phyloP scores from a whole-genome alignment of 2,888 invertebrate species.

The Chrysodeixis includens region DNA sequence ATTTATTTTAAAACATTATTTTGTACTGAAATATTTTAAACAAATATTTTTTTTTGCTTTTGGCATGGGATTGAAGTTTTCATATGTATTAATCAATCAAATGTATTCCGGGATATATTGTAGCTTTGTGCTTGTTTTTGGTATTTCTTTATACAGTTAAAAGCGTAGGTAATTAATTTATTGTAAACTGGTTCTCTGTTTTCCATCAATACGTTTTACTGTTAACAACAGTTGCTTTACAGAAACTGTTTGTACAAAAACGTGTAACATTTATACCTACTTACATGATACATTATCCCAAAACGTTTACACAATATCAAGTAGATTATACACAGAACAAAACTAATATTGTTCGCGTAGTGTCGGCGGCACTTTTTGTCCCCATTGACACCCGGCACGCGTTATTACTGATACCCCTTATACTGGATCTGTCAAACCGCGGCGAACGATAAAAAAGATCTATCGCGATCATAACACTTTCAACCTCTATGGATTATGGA shows the following conservation, averaged over 20 bases:
- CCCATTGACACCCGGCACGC: conserved; percentile 31
- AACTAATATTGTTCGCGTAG: conserved; percentile 17
- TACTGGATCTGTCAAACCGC: conserved; percentile 68
- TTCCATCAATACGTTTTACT: too few relatives aligned
- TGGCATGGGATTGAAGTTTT: neutral
- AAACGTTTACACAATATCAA: neutral
- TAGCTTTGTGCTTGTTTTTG: neutral
- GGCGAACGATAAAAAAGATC: conserved; percentile 67
- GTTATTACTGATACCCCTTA: conserved; percentile 58
- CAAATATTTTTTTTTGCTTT: too few relatives aligned
- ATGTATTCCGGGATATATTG: neutral
- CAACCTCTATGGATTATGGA: conserved; percentile 60
- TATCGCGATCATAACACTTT: conserved; percentile 68
- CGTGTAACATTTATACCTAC: neutral
- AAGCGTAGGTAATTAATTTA: neutral
- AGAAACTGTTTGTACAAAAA: too few relatives aligned
- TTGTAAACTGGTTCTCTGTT: neutral
- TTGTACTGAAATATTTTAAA: neutral
- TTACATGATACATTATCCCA: neutral
- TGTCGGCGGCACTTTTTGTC: conserved; percentile 36
- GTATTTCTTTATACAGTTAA: too few relatives aligned
- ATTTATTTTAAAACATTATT: neutral
- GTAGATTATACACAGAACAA: neutral
- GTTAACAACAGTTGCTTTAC: neutral
- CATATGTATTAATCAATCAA: neutral